Evolutionary conservation across 2,888 invertebrate species (phyloP).

Genomic region (Brachylomia viminalis): DNA sequence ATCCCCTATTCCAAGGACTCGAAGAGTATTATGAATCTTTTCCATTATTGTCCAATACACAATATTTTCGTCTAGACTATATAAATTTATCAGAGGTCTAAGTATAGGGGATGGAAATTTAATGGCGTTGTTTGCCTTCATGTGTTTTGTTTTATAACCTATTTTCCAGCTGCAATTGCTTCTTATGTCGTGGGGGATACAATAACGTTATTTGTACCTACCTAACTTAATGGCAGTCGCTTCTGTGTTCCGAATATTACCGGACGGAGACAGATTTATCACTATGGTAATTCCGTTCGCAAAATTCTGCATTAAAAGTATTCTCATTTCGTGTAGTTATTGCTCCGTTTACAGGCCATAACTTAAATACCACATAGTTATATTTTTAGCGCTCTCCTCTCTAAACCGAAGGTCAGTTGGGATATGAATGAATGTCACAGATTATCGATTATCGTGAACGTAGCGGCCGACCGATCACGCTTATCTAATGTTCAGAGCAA

Average conservation of each 20-base stretch:
- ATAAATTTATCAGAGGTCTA: constrained; percentile 71
- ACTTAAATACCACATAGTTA: constrained; percentile 31
- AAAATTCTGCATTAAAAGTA: constrained; percentile 32
- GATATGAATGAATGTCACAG: constrained; percentile 58
- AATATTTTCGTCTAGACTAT: constrained; percentile 78
- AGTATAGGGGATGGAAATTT: constrained; percentile 72
- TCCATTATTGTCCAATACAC: constrained; percentile 75
- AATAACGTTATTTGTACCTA: constrained; percentile 54
- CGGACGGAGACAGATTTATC: constrained; percentile 56
- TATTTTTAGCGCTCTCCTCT: constrained; percentile 44
- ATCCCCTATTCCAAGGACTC: constrained; percentile 68
- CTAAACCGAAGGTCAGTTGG: constrained; percentile 46
- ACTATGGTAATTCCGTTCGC: constrained; percentile 32
- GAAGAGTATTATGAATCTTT: constrained; percentile 70
- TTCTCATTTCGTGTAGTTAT: constrained; percentile 24
- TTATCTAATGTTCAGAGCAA: constrained; percentile 77
- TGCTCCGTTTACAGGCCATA: constrained; percentile 10
- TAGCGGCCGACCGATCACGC: constrained; percentile 72
- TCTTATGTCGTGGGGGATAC: constrained; percentile 65
- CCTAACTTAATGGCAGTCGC: constrained; percentile 41
- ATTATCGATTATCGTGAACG: constrained; percentile 69
- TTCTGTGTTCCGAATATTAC: constrained; percentile 52
- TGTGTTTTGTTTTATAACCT: constrained; percentile 73
- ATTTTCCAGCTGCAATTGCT: constrained; percentile 66
- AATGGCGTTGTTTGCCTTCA: constrained; percentile 73